phyloP scores from a whole-genome alignment of 2,797 vertebrate species.

The Silurus lanzhouensis region DNA sequence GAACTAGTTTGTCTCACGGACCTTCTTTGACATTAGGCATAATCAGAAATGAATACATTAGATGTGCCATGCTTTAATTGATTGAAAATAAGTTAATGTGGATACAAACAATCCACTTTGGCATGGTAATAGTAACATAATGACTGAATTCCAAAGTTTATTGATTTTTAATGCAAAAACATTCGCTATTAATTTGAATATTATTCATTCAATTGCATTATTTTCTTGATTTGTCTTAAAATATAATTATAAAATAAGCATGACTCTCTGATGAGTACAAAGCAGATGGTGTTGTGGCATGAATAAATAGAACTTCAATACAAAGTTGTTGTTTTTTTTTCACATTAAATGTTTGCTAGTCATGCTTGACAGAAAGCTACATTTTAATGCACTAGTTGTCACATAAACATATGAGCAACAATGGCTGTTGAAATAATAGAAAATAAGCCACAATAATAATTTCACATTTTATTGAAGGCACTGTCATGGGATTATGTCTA shows the following conservation, averaged over 20 bases:
- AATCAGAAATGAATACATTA: not conserved
- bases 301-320: slow-evolving; percentile 11
- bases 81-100: not conserved
- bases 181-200: not conserved
- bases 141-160: not conserved
- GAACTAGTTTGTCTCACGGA: not conserved
- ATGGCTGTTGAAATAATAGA: not conserved
- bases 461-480: not conserved
- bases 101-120: not conserved
- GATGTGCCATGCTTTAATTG: not conserved
- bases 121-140: not conserved
- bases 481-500: not conserved
- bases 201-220: not conserved
- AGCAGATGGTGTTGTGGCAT: slow-evolving; percentile 6
- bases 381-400: slow-evolving; percentile 26
- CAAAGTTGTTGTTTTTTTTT: not conserved
- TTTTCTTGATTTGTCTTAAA: not conserved
- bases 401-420: not conserved
- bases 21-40: not conserved
- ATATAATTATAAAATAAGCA: not conserved
- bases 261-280: not conserved
- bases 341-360: slow-evolving; percentile 16
- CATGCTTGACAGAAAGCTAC: slow-evolving; percentile 4
- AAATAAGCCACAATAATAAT: slow-evolving; percentile 2
- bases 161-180: not conserved